phyloP scores from a whole-genome alignment of 53 echinoderm and acorn worm genomes.

The Astropecten irregularis region DNA sequence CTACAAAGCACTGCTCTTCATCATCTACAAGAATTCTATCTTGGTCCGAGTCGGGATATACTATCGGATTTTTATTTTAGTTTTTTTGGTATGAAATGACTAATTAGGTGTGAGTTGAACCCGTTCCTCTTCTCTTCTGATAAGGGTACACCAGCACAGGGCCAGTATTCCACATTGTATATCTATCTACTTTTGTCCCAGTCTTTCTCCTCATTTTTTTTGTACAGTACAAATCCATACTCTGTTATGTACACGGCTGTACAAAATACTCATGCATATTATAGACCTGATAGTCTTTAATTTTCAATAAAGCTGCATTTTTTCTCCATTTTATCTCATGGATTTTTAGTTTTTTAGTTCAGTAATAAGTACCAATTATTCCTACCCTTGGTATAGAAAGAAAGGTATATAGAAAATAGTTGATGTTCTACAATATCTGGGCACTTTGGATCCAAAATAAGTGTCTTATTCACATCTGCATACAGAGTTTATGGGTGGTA shows the following conservation, averaged over 20 bases:
- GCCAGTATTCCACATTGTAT: background rate
- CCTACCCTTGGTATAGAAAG: slow-evolving; percentile 42
- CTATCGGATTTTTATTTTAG: slow-evolving; percentile 4
- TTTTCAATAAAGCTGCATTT: slow-evolving; percentile 80
- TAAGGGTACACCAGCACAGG: slow-evolving; percentile 27
- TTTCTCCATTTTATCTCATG: slow-evolving; percentile 43
- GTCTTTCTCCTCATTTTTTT: slow-evolving; percentile 54
- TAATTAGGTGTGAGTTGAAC: slow-evolving; percentile 32
- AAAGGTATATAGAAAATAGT: slow-evolving; percentile 59
- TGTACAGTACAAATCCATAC: slow-evolving; percentile 79
- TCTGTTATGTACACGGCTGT: slow-evolving; percentile 89
- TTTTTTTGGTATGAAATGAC: slow-evolving; percentile 36
- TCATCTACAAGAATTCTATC: slow-evolving; percentile 2
- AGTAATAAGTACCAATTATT: slow-evolving; percentile 59
- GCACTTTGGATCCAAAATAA: slow-evolving; percentile 56
- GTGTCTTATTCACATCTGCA: slow-evolving; percentile 46
- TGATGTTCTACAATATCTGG: slow-evolving; percentile 53
- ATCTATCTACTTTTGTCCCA: slow-evolving; percentile 67
- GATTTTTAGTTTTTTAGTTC: no score
- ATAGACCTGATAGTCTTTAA: slow-evolving; percentile 71
- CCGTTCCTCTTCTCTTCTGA: slow-evolving; percentile 39
- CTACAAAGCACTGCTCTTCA: background rate
- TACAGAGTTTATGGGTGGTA: slow-evolving; percentile 23
- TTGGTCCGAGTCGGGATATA: slow-evolving; percentile 15
- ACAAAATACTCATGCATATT: slow-evolving; percentile 87